Conservation (phyloP, 2,888 invertebrate species). For the Eupithecia subumbrata region DNA sequence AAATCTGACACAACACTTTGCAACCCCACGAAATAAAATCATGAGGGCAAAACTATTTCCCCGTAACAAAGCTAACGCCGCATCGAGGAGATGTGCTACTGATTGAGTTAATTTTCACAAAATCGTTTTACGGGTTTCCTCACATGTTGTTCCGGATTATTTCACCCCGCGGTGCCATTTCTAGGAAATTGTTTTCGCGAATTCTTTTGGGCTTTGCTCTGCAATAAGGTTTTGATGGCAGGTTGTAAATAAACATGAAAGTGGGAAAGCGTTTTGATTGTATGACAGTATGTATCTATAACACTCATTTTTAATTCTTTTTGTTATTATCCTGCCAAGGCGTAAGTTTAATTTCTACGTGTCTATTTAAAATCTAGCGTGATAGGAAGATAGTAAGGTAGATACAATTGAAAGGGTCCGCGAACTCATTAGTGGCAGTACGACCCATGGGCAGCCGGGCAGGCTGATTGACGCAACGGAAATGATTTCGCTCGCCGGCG, state of each 20-base stretch:
- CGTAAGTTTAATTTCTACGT: background rate
- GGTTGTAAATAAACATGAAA: constrained; percentile 42
- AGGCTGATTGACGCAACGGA: constrained; percentile 80
- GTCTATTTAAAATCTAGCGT: background rate
- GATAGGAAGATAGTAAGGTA: constrained; percentile 28
- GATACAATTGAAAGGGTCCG: constrained; percentile 58
- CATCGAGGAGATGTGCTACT: constrained; percentile 45
- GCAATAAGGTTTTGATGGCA: constrained; percentile 57
- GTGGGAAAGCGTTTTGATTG: constrained; percentile 10
- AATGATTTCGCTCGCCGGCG: constrained; percentile 75
- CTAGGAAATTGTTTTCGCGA: constrained; percentile 77
- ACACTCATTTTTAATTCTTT: too few species aligned
- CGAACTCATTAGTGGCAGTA: constrained; percentile 77
- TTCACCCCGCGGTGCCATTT: constrained; percentile 78
- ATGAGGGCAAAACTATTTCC: constrained; percentile 13
- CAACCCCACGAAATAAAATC: background rate
- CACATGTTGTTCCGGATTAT: constrained; percentile 78
- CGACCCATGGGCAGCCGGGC: constrained; percentile 62
- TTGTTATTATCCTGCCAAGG: too few species aligned
- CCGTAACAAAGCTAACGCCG: constrained; percentile 17
- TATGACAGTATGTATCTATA: background rate
- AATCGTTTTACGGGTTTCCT: constrained; percentile 77
- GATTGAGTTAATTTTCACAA: constrained; percentile 77
- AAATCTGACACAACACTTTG: background rate
- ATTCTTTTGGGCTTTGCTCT: constrained; percentile 64